These are phyloP conservation scores for Colletes latitarsis DNA, from an alignment of 1,140 invertebrate species.

Conservation along the genomic window DNA sequence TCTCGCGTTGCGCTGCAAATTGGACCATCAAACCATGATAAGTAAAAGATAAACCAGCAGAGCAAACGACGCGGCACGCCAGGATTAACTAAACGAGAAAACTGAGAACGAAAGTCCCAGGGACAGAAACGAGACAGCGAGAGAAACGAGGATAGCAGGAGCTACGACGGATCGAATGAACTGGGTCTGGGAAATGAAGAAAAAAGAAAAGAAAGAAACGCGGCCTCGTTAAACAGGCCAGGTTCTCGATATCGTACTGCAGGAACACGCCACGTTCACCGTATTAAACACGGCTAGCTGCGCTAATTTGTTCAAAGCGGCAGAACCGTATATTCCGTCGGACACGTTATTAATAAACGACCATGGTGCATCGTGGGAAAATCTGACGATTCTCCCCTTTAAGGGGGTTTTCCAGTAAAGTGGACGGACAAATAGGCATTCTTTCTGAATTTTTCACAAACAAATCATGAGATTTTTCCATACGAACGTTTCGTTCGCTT, in stretches of 20 bases:
- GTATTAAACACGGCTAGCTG: conserved; percentile 54
- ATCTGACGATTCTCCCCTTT: conserved; percentile 40
- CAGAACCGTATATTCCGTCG: conserved; percentile 36
- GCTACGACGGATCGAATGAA: not conserved
- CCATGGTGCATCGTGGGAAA: conserved; percentile 23
- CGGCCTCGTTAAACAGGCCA: conserved; percentile 38
- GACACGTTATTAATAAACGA: conserved; percentile 56
- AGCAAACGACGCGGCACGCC: not conserved
- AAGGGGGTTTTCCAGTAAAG: not conserved
- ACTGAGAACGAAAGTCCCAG: no score
- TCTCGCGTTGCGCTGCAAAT: not conserved
- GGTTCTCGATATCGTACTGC: conserved; percentile 41
- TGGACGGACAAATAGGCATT: no score
- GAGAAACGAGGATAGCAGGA: not conserved
- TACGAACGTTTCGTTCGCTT: no score
- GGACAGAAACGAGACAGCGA: no score
- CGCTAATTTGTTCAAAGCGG: conserved; percentile 61
- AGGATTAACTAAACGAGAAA: not conserved
- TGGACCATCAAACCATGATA: not conserved
- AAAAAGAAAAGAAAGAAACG: conserved; percentile 27
- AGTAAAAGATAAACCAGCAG: not conserved
- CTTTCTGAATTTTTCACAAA: no score
- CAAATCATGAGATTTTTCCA: no score
- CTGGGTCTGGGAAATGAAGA: no score
- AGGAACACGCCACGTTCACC: conserved; percentile 34